Evolutionary conservation across 2,113 vertebrate species (phyloP).

Genomic region (Platysternon megacephalum): DNA sequence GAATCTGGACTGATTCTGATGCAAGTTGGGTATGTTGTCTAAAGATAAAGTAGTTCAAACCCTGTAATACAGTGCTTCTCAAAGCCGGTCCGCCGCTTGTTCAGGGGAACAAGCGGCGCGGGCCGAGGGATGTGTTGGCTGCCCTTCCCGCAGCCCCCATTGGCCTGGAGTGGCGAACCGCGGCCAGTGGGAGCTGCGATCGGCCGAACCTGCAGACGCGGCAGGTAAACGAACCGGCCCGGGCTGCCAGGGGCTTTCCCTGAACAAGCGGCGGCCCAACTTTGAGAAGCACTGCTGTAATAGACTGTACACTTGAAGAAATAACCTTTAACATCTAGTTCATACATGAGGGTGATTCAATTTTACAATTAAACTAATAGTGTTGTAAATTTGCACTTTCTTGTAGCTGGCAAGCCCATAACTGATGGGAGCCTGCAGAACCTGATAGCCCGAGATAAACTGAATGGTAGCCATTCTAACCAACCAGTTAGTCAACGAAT

Average conservation of each 20-base stretch:
- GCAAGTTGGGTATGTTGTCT: neutral
- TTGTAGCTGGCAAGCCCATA: neutral
- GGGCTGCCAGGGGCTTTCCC: no score
- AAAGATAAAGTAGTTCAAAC: slow-evolving; percentile 22
- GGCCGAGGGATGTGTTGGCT: no score
- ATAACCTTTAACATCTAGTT: neutral
- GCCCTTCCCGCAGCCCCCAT: no score
- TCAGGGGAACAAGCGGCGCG: no score
- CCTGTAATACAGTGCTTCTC: neutral
- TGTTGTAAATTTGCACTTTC: neutral
- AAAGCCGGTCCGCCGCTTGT: no score
- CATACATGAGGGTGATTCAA: neutral
- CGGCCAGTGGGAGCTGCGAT: no score
- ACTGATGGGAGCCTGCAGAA: neutral
- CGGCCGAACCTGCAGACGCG: no score
- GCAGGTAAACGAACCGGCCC: no score
- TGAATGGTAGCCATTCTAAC: neutral
- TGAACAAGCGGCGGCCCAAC: no score
- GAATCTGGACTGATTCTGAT: neutral
- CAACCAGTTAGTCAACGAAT: neutral
- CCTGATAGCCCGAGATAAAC: neutral
- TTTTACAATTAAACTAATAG: neutral
- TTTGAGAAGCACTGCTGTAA: neutral
- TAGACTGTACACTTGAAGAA: neutral
- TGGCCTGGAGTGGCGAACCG: no score